phyloP scores from a whole-genome alignment of 37 sponge, comb jelly and placozoan genomes.

The Aphrocallistes beatrix region DNA sequence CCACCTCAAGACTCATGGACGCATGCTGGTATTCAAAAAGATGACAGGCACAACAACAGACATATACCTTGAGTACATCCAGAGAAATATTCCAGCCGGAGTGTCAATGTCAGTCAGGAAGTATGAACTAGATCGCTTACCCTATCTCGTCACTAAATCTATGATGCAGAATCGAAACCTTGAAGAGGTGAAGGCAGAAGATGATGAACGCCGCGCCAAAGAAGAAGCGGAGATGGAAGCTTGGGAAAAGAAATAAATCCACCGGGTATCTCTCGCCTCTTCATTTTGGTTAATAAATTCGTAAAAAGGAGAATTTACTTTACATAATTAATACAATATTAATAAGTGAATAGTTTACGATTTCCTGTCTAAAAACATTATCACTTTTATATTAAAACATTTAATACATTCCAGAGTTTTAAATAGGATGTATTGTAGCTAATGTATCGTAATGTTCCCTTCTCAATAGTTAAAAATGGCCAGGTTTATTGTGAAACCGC shows the following conservation, averaged over 20 bases:
- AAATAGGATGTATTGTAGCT: too few species aligned
- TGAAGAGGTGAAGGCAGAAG: background rate
- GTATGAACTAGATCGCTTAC: constrained; percentile 23
- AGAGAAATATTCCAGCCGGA: constrained; percentile 76
- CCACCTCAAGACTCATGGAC: constrained; percentile 60
- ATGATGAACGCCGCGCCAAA: background rate
- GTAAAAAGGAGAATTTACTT: too few species aligned
- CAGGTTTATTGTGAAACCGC: background rate
- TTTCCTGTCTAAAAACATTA: too few species aligned
- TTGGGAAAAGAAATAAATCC: too few species aligned
- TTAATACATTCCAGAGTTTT: too few species aligned
- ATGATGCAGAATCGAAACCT: background rate
- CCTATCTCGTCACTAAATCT: constrained; percentile 7
- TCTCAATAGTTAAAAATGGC: background rate
- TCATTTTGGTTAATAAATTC: too few species aligned
- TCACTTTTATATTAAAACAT: too few species aligned
- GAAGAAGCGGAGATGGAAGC: background rate
- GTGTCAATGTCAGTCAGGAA: constrained; percentile 67
- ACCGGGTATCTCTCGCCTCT: too few species aligned
- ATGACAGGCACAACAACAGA: constrained; percentile 87
- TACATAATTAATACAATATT: too few species aligned
- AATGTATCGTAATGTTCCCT: too few species aligned
- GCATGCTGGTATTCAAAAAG: constrained; percentile 51
- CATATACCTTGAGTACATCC: constrained; percentile 79
- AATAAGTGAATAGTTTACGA: too few species aligned